Evolutionary conservation across 1,140 invertebrate species (phyloP).

Genomic region (Steinernema khuongi): DNA sequence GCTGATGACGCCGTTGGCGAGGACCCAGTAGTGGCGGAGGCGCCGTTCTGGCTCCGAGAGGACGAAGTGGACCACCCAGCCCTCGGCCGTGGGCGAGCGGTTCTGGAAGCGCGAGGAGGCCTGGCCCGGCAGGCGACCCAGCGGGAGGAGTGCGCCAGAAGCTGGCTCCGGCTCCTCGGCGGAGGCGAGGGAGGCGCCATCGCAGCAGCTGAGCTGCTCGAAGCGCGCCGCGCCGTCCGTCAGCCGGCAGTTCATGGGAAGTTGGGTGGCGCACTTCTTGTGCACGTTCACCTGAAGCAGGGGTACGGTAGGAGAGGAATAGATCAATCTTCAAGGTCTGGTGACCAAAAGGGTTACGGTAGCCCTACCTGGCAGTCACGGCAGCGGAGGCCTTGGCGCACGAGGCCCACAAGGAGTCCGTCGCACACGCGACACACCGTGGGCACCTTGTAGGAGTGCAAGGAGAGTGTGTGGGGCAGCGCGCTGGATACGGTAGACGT

Average conservation of each 20-base stretch:
- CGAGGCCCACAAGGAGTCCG: slow-evolving; percentile 52
- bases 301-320: background rate
- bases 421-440: slow-evolving; percentile 59
- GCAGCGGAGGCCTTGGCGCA: slow-evolving; percentile 57
- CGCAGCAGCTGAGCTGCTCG: slow-evolving; percentile 40
- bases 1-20: slow-evolving; percentile 48
- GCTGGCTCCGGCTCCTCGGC: slow-evolving; percentile 29
- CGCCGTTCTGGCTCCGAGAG: slow-evolving; percentile 45
- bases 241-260: slow-evolving; percentile 49
- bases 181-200: slow-evolving; percentile 4
- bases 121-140: slow-evolving; percentile 50
- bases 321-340: background rate
- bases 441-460: slow-evolving; percentile 57
- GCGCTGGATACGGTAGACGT: background rate
- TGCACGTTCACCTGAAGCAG: slow-evolving; percentile 57
- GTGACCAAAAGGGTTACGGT: background rate
- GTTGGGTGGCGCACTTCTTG: slow-evolving; percentile 51
- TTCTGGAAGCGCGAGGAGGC: slow-evolving; percentile 39
- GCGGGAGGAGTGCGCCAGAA: slow-evolving; percentile 42
- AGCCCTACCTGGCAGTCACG: slow-evolving; percentile 53
- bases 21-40: slow-evolving; percentile 55
- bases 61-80: slow-evolving; percentile 57
- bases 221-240: slow-evolving; percentile 45
- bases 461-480: slow-evolving; percentile 51
- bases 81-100: slow-evolving; percentile 49